Evolutionary conservation across 2,113 vertebrate genomes (phyloP).

Genomic region (Cyanoderma ruficeps): DNA sequence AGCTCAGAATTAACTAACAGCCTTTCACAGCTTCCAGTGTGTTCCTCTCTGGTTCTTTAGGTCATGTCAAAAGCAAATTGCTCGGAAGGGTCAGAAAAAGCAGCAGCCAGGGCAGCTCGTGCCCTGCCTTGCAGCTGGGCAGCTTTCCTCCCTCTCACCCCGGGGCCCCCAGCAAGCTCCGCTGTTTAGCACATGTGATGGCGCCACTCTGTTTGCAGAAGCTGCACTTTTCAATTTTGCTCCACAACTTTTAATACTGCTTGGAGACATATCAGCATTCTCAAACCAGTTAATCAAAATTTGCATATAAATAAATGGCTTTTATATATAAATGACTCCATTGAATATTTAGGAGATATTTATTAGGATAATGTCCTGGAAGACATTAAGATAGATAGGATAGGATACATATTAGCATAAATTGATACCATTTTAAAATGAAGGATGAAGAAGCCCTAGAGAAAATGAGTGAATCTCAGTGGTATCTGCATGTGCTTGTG

Average conservation of each 20-base stretch:
- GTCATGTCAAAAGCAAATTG: neutral
- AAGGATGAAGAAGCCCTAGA: neutral
- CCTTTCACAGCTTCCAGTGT: neutral
- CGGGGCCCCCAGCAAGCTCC: accelerated
- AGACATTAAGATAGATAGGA: neutral
- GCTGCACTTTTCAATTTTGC: neutral
- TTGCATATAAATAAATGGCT: neutral
- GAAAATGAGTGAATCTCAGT: neutral
- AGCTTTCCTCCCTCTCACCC: neutral
- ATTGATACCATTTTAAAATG: neutral
- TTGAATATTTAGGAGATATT: neutral
- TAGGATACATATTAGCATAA: neutral
- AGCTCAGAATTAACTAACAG: neutral
- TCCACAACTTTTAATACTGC: neutral
- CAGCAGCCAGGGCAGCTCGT: neutral
- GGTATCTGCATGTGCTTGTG: neutral
- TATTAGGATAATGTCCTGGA: neutral
- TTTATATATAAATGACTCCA: neutral
- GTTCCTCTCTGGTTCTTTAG: neutral
- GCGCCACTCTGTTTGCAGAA: neutral
- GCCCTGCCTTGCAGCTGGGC: neutral
- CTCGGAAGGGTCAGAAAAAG: neutral
- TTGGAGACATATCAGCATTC: neutral
- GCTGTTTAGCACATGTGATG: accelerated
- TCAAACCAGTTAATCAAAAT: neutral